Conservation (phyloP, 1,140 invertebrate species). For the Heliothis subflexa region DNA sequence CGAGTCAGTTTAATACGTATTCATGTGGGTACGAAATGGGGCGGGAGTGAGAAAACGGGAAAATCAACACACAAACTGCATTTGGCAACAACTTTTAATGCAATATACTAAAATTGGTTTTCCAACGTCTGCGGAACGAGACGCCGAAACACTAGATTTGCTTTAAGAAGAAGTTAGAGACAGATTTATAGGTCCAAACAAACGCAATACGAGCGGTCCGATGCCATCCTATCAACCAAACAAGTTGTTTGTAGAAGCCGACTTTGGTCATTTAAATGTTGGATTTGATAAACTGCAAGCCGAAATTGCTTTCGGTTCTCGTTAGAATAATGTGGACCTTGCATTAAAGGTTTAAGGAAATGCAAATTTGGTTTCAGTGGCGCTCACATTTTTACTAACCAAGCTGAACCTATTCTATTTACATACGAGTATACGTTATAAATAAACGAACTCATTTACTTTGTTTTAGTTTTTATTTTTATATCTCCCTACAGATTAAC, state of each 20-base stretch:
- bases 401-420: neutral
- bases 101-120: slow-evolving; percentile 80
- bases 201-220: slow-evolving; percentile 66
- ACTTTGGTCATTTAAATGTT: slow-evolving; percentile 78
- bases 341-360: slow-evolving; percentile 7
- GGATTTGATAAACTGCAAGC: slow-evolving; percentile 71
- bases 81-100: slow-evolving; percentile 77
- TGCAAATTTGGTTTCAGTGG: slow-evolving; percentile 16
- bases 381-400: neutral
- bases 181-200: slow-evolving; percentile 78
- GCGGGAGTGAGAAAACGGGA: slow-evolving; percentile 59
- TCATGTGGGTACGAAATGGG: slow-evolving; percentile 30
- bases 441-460: too few species aligned
- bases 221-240: slow-evolving; percentile 67
- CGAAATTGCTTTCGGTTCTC: slow-evolving; percentile 59
- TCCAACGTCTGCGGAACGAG: slow-evolving; percentile 67
- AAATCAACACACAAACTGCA: slow-evolving; percentile 69
- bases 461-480: too few species aligned
- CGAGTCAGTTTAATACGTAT: slow-evolving; percentile 34
- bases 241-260: slow-evolving; percentile 69
- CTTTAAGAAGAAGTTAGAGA: slow-evolving; percentile 79
- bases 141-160: slow-evolving; percentile 72
- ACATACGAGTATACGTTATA: too few species aligned
- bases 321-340: slow-evolving; percentile 59
- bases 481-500: too few species aligned